Base-by-base conservation (phyloP, 2,888 invertebrate species). In the Nomada hirtipes region DNA sequence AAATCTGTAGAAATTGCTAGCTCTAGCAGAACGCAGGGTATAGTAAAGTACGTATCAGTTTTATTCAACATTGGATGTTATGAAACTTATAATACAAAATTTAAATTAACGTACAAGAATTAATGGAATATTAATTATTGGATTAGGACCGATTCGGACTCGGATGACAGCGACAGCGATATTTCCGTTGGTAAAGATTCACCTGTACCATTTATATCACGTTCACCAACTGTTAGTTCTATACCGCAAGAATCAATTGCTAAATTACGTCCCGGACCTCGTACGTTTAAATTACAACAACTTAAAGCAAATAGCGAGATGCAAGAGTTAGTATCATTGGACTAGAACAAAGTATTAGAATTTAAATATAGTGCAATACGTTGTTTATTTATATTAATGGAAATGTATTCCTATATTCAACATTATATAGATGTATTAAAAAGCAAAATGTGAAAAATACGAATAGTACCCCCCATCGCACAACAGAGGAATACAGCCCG, bases 151-250 rank as follows among this genome's bases (percentile, higher is more conserved):
- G 36, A 68, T 23, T 64, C 61, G 13, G 61, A 77, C 9, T 86
- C 85, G 0, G 89, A 90, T 26, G 89, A 89, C 23, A 90, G 89
- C 57, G 91, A 91, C 70, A 91, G 91, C 23, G 92, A 93, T 63
- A 91, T 93, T 67, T 93, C 93, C 15, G 92, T 93, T 64, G 93
- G 93, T 4, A 86, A 84, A 64, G 88, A 89, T 18, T 78, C 86
- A 9, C 84, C 90, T 47, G 15, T 80, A 11, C 57, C 55, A 26
- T 74, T 20, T 23, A 10, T 29, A 29, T 71, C 73, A 10, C 18
- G 11, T n/a, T 18, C 42, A 47, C 7, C 65, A 20, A 18, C 23
- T 64, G 26, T 20, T n/a, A 59, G 2, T 42, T 60, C 69, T 44
- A 59, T 9, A 20, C 44, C 60, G 61, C 36, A 65, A 47, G 1